These are phyloP conservation scores for Drosophila busckii DNA, from an alignment of 1,140 invertebrate species.

Conservation along the genomic window DNA sequence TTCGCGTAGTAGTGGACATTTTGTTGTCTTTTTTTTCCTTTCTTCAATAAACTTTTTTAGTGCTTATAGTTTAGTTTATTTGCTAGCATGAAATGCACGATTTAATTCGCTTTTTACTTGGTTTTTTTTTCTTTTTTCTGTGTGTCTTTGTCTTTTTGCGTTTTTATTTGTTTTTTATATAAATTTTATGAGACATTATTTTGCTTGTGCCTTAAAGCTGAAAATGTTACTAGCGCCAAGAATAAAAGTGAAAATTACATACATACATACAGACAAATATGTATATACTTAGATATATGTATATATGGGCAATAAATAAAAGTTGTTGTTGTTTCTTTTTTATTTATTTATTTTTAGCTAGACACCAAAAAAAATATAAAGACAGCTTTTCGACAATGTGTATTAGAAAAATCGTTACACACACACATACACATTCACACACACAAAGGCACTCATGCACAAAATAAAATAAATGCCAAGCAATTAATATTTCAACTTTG, in stretches of 20 bases:
- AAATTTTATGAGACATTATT: constrained; percentile 58
- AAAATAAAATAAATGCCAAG: constrained; percentile 54
- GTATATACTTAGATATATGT: constrained; percentile 24
- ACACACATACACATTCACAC: no score
- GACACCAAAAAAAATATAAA: constrained; percentile 60
- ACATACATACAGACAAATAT: constrained; percentile 22
- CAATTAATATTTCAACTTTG: constrained; percentile 69
- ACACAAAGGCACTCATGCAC: no score
- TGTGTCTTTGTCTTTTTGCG: constrained; percentile 21
- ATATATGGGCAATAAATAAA: constrained; percentile 71
- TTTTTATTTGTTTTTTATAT: constrained; percentile 38
- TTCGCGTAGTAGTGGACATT: constrained; percentile 73
- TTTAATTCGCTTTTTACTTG: constrained; percentile 37
- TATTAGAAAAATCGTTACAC: constrained; percentile 25
- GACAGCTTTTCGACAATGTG: constrained; percentile 53
- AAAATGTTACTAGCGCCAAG: constrained; percentile 62
- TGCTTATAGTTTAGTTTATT: constrained; percentile 29
- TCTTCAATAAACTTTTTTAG: constrained; percentile 30
- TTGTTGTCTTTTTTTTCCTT: constrained; percentile 51
- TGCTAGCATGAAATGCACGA: constrained; percentile 26
- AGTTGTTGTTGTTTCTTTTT: constrained; percentile 68
- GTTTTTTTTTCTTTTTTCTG: constrained; percentile 18
- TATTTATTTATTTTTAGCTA: constrained; percentile 68
- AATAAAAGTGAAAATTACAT: constrained; percentile 53
- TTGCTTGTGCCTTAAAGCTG: constrained; percentile 39